Base-by-base conservation (phyloP, 1,140 invertebrate species). In the Drosophila ercepeae region DNA sequence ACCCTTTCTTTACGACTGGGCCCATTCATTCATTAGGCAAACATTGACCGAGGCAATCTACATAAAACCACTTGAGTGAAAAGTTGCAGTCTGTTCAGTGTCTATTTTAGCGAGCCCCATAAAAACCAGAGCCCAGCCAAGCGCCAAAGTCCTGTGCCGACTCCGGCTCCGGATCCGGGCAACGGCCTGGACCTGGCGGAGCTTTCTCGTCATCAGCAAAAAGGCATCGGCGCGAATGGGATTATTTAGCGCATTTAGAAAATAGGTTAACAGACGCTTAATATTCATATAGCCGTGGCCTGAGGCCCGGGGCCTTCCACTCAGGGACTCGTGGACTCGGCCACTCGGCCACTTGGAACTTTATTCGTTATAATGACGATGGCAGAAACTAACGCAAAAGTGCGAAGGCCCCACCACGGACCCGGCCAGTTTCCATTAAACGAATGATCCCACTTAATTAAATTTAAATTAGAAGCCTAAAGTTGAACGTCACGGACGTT, bases 381-480 rank as follows among this genome's bases (percentile, higher is more conserved):
- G 74, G 74, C 68, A 51, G n/a, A 75, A 86, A 84, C 81, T 86
- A 81, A 73, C 60, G 68, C 49, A 52, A 55, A 76, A 48, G 48
- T 52, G 46, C 19, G 42, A 60, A 19, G 11, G 42, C 29, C 41
- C 8, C 16, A 6, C 13, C 21, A 25, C 39, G 18, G 21, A 13
- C 5, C 39, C 39, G 45, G 52, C 50, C 58, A 61, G 46, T 50
- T 75, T 75, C 53, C 61, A 75, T 75, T 75, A 75, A 68, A 51
- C 72, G 72, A 81, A 71, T 82, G 70, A 71, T 76, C 53, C 74
- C 70, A 88, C 82, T 88, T 88, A 88, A 88, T 88, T 88, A 88
- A 88, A 88, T 88, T 88, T 88, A 88, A 88, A 88, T 88, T 88
- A 88, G 70, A 70, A 78, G 82, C 74, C 82, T 86, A 86, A 88